Base-by-base conservation (phyloP, 2,113 vertebrate species). In the Sapayoa aenigma region DNA sequence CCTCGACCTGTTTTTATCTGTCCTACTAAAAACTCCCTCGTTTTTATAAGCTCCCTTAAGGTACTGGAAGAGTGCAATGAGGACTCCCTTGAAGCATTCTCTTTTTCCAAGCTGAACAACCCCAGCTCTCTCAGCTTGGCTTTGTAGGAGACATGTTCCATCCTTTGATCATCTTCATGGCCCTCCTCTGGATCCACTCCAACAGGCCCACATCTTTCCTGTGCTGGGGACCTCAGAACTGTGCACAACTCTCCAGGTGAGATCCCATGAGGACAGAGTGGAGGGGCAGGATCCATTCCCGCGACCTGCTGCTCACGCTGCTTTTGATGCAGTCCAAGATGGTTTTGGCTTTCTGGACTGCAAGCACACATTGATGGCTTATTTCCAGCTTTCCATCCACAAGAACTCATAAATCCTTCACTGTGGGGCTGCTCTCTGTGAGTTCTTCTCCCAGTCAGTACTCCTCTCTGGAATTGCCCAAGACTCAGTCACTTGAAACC, bases 321-420 rank as follows among this genome's bases (percentile, higher is more conserved):
- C 41, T 83, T 53, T 62, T 41, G 62, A 31, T 69, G n/a, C 24
- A 69, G 55, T 30, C 53, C 62, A 55, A 25, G 12, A 19, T 49
- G 41, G 41, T 30, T 62, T 69, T 90, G 71, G 41, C 30, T 25
- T 62, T 89, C n/a, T 76, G 30, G 30, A 14, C 47, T 62, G 6
- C 12, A 9, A 62, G 21, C 7, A 5, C 55, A 20, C 49, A 28
- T 19, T 33, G 35, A 22, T 0, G 0, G 7, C 41, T 69, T 42
- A 16, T 20, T 31, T 69, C 41, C n/a, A 49, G 6, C 12, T 69
- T 28, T 69, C 22, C 23, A 15, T 56, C 25, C 30, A 13, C 59
- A 63, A 83, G n/a, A 83, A 9, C 3, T 2, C 24, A 3, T 41
- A 33, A 42, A 41, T 62, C 63, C 55, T 62, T 55, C 24, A 41